phyloP scores from a whole-genome alignment of 2,797 vertebrate genomes.

The Crocodylus rhombifer region DNA sequence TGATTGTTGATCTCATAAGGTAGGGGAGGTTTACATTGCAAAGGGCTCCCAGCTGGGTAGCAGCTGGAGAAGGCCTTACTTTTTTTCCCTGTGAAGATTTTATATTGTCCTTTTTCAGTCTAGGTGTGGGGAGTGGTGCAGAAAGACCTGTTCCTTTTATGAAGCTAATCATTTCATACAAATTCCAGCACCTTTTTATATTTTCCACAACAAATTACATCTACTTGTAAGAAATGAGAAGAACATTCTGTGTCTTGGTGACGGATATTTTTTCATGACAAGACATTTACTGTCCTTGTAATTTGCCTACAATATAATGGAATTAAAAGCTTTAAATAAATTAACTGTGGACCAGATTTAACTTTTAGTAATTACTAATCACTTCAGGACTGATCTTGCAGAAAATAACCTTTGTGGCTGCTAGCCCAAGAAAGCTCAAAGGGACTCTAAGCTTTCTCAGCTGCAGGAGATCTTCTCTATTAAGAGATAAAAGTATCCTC shows the following conservation, averaged over 20 bases:
- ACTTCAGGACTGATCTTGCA: conserved; percentile 4
- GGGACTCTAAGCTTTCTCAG: conserved; percentile 22
- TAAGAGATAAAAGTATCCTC: background rate
- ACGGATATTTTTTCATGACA: background rate
- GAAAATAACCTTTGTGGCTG: conserved; percentile 36
- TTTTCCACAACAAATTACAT: conserved; percentile 57
- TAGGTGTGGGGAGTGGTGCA: background rate
- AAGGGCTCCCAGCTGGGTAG: background rate
- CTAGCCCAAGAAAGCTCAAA: conserved; percentile 19
- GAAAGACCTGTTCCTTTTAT: conserved; percentile 34
- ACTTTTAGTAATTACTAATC: conserved; percentile 57
- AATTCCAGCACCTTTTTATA: conserved; percentile 35
- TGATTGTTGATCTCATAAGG: background rate
- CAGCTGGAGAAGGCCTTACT: background rate
- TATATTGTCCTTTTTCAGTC: conserved; percentile 5
- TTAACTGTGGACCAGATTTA: conserved; percentile 51
- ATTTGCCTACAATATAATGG: conserved; percentile 59
- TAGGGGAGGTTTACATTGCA: background rate
- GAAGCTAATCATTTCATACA: conserved; percentile 29
- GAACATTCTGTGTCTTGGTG: conserved; percentile 35
- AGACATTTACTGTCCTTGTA: conserved; percentile 49
- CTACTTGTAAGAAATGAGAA: conserved; percentile 56
- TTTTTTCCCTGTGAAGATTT: background rate
- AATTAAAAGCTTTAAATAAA: conserved; percentile 72
- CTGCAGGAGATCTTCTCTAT: background rate